Percentiles rank a stretch among this genome's conserved stretches.
Conservation (phyloP, 1,140 invertebrate species). For the Drosophila fuyamai region DNA sequence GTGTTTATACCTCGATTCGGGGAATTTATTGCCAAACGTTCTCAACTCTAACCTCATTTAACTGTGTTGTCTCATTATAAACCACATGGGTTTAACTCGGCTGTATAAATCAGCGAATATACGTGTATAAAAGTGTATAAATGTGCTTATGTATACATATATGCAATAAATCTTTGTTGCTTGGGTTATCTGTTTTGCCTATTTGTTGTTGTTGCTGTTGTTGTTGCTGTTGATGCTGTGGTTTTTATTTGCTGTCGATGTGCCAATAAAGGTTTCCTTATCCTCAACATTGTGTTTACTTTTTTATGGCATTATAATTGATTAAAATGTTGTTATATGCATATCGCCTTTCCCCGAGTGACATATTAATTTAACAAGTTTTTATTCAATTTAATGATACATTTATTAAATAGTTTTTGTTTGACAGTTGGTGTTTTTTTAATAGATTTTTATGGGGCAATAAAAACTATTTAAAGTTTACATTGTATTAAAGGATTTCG, state of each 20-base stretch:
- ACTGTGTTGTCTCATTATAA: conserved; percentile 47
- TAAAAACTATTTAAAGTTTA: neutral
- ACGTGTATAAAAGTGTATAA: conserved; percentile 6
- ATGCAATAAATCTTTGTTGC: conserved; percentile 44
- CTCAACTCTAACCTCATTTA: conserved; percentile 52
- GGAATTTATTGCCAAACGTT: conserved; percentile 14
- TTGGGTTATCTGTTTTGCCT: conserved; percentile 41
- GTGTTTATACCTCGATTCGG: neutral
- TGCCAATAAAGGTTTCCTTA: conserved; percentile 53
- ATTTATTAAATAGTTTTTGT: conserved; percentile 10
- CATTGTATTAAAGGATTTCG: neutral
- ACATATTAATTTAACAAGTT: conserved; percentile 39
- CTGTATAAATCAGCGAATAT: conserved; percentile 54
- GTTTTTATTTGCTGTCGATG: conserved; percentile 46
- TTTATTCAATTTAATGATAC: conserved; percentile 11
- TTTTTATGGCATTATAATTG: conserved; percentile 34
- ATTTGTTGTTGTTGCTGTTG: conserved; percentile 15
- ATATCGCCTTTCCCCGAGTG: conserved; percentile 20
- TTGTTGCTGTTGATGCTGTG: conserved; percentile 27
- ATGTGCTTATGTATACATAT: conserved; percentile 21
- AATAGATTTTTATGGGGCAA: neutral
- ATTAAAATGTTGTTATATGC: conserved; percentile 38
- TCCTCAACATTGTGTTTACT: conserved; percentile 40
- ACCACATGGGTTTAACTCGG: conserved; percentile 42
- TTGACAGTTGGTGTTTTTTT: neutral